Percentiles rank a stretch among this genome's conserved stretches.
Evolutionary conservation across 2,888 invertebrate genomes (phyloP).

Genomic region (Hylaea fasciaria): DNA sequence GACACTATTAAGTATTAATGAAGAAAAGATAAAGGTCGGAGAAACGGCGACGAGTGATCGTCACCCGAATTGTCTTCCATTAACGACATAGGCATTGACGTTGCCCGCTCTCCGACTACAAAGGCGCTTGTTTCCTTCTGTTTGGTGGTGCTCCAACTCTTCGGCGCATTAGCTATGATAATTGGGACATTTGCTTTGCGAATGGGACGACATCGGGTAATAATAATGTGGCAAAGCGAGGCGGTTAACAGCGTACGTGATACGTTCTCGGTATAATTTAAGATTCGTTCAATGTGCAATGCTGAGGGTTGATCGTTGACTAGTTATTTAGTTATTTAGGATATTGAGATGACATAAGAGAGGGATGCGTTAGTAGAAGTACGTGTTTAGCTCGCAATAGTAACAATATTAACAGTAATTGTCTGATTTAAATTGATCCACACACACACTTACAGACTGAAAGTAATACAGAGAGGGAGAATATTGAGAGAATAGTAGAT

Average conservation of each 20-base stretch:
- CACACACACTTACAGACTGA: too few species aligned
- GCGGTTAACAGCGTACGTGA: constrained; percentile 61
- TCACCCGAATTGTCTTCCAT: not conserved
- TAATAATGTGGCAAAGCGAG: constrained; percentile 58
- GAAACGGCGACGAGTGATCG: too few species aligned
- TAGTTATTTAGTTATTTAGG: constrained; percentile 8
- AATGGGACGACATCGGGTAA: constrained; percentile 69
- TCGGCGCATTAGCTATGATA: constrained; percentile 80
- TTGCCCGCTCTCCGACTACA: constrained; percentile 16
- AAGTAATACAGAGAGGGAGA: too few species aligned
- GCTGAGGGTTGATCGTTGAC: constrained; percentile 11
- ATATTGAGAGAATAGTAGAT: too few species aligned
- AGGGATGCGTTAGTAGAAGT: not conserved
- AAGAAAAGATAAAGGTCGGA: too few species aligned
- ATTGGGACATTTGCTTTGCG: constrained; percentile 81
- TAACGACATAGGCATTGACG: not conserved
- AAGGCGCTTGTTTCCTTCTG: constrained; percentile 43
- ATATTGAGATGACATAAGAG: constrained; percentile 1
- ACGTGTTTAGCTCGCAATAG: not conserved
- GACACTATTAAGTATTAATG: too few species aligned
- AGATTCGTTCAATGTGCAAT: constrained; percentile 28
- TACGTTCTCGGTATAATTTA: constrained; percentile 64
- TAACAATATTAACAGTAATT: too few species aligned
- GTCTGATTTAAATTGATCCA: too few species aligned
- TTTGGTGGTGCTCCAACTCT: constrained; percentile 58